phyloP scores from a whole-genome alignment of 2,113 vertebrate species.

The Oceanodroma tethys region DNA sequence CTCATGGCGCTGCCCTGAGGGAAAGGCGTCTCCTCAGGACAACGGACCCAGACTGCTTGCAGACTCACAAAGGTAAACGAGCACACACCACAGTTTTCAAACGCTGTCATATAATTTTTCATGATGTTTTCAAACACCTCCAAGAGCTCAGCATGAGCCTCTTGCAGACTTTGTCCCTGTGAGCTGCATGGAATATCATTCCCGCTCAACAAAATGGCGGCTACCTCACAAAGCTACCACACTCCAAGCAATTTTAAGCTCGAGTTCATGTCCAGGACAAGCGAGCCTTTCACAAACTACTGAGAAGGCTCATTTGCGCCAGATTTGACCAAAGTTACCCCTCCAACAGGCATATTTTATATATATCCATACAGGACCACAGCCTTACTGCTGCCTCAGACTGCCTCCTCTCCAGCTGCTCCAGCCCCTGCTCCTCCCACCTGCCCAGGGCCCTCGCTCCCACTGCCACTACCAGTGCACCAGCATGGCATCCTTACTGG shows the following conservation, averaged over 20 bases:
- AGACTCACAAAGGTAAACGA: neutral
- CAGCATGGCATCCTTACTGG: neutral
- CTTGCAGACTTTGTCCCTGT: accelerated
- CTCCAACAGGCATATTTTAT: neutral
- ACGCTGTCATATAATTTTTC: accelerated
- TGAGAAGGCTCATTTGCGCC: neutral
- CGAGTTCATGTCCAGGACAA: accelerated
- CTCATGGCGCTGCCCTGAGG: accelerated
- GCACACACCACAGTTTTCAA: neutral
- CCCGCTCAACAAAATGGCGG: neutral
- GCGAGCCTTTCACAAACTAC: neutral
- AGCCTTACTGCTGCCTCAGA: neutral
- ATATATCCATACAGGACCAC: neutral
- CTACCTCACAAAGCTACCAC: neutral
- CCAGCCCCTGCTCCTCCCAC: neutral
- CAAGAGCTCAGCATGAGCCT: neutral
- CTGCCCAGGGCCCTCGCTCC: neutral
- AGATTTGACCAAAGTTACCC: neutral
- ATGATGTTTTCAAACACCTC: neutral
- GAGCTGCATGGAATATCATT: accelerated
- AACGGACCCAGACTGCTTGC: accelerated
- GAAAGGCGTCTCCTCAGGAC: neutral
- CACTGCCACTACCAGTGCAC: neutral
- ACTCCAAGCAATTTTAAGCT: accelerated
- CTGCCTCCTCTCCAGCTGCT: neutral